A percentile compares a stretch with the other conserved stretches of the same genome.
phyloP scores from a whole-genome alignment of 2,797 vertebrate genomes.

The Podargus strigoides region DNA sequence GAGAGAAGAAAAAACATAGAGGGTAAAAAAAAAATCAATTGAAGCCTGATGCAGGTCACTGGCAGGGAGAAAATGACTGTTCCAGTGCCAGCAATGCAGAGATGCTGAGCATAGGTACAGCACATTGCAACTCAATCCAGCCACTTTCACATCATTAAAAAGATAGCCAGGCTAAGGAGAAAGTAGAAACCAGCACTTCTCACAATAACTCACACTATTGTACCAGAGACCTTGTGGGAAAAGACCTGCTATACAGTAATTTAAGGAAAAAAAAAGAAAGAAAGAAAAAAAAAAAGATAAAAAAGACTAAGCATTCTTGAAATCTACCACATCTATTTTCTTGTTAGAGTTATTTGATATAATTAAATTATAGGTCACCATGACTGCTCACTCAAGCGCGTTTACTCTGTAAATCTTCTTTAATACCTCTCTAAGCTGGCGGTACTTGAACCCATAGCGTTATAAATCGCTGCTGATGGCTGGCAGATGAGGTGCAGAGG shows the following conservation, averaged over 20 bases:
- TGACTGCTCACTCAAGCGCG: constrained; percentile 20
- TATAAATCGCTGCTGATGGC: not conserved
- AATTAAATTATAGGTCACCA: constrained; percentile 57
- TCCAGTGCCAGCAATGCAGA: not conserved
- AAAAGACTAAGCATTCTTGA: not conserved
- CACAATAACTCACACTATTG: constrained; percentile 26
- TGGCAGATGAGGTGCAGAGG: not conserved
- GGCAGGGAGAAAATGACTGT: not conserved
- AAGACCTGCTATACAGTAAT: not conserved
- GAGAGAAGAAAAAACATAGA: not conserved
- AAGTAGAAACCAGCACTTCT: constrained; percentile 34
- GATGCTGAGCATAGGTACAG: not conserved
- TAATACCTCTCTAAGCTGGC: not conserved
- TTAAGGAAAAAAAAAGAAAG: not conserved
- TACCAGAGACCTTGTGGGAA: not conserved
- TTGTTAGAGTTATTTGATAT: constrained; percentile 27
- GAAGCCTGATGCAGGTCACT: not conserved
- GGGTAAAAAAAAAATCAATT: constrained; percentile 15
- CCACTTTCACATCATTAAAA: constrained; percentile 58
- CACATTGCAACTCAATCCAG: not conserved
- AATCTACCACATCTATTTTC: constrained; percentile 21
- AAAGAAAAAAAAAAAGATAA: not conserved
- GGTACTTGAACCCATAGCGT: not conserved
- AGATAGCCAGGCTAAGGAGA: constrained; percentile 48
- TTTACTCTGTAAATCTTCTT: not conserved